Evolutionary conservation across 30 jellyfish, hydroid and myxozoan genomes (phyloP).

Genomic region (Pelagia noctiluca): DNA sequence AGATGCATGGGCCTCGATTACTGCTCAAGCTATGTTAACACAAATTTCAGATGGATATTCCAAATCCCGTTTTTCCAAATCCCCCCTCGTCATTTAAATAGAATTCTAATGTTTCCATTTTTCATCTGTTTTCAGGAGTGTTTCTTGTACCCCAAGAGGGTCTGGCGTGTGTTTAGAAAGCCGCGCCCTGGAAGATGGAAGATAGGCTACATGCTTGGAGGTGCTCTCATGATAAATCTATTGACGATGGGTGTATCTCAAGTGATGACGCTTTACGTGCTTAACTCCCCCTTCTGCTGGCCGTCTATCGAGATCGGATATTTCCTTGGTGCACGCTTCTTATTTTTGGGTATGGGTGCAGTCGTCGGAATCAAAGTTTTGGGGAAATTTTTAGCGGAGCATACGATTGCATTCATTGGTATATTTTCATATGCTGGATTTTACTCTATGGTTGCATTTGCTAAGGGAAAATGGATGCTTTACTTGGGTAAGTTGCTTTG

Average conservation of each 20-base stretch:
- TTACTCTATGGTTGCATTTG: conserved; percentile 7
- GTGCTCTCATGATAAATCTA: conserved; percentile 42
- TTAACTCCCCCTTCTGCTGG: conserved; percentile 83
- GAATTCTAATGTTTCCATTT: neutral
- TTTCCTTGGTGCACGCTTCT: conserved; percentile 65
- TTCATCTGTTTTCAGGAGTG: conserved; percentile 9
- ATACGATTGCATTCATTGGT: conserved; percentile 33
- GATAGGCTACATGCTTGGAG: conserved; percentile 48
- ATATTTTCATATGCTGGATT: conserved; percentile 51
- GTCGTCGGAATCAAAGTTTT: conserved; percentile 67
- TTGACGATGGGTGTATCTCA: conserved; percentile 50
- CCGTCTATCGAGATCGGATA: conserved; percentile 74
- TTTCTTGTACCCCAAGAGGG: conserved; percentile 41
- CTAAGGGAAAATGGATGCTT: neutral
- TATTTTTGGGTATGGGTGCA: conserved; percentile 80
- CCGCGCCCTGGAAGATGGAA: conserved; percentile 77
- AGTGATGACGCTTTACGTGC: conserved; percentile 38
- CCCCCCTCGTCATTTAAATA: too few species aligned
- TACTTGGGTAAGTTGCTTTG: conserved; percentile 58
- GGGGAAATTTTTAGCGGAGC: conserved; percentile 15
- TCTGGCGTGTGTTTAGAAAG: conserved; percentile 58
- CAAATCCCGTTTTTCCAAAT: neutral
- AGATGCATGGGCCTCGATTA: neutral
- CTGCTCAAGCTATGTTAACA: neutral
- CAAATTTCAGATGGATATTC: neutral